phyloP scores from a whole-genome alignment of 2,888 invertebrate genomes.

The Ophioninae sp. region DNA sequence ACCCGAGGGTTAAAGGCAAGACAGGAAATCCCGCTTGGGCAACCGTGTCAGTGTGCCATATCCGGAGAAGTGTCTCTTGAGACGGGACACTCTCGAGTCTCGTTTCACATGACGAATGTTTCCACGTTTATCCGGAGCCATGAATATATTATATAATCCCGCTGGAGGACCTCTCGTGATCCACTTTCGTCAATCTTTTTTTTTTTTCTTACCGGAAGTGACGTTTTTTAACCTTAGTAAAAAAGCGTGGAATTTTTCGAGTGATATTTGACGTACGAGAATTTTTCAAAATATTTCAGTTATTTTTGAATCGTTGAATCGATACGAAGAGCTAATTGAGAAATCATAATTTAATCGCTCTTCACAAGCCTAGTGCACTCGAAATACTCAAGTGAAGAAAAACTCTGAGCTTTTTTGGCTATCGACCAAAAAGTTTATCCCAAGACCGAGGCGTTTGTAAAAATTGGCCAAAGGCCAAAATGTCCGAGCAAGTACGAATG shows the following conservation, averaged over 20 bases:
- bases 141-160: not conserved
- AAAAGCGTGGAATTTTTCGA: too few species aligned
- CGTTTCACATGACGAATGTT: conserved; percentile 1
- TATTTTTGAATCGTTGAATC: not conserved
- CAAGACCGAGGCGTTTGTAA: conserved; percentile 59
- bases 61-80: conserved; percentile 44
- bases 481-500: conserved; percentile 29
- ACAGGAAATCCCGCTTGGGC: conserved; percentile 66
- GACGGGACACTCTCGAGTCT: conserved; percentile 10
- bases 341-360: not conserved
- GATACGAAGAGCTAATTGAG: not conserved
- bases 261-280: too few species aligned
- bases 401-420: conserved; percentile 60
- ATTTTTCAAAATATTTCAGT: too few species aligned
- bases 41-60: conserved; percentile 78
- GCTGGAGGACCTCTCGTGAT: not conserved
- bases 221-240: too few species aligned
- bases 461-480: conserved; percentile 70
- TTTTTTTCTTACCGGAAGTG: not conserved
- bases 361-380: conserved; percentile 13
- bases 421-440: conserved; percentile 44
- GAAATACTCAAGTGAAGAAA: conserved; percentile 53
- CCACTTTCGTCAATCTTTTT: not conserved
- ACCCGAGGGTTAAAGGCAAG: conserved; percentile 18
- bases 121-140: not conserved